A percentile compares a stretch with the other conserved stretches of the same genome.
These are phyloP conservation scores for Pinna nobilis DNA, from an alignment of 1,140 invertebrate genomes.

Conservation along the genomic window DNA sequence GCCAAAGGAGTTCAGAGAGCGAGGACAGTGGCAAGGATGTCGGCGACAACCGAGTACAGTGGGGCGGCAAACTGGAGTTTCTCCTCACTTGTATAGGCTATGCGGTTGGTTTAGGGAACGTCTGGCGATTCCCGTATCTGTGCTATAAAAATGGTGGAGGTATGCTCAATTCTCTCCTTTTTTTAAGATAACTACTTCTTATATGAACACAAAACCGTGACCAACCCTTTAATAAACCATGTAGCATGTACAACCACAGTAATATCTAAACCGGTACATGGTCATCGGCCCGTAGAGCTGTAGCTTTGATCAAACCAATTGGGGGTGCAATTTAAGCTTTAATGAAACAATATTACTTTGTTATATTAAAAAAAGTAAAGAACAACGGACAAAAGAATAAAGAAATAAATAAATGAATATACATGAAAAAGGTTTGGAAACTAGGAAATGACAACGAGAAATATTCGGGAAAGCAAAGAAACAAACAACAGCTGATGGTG, in stretches of 20 bases:
- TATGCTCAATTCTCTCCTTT: slow-evolving; percentile 27
- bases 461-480: not conserved
- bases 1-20: slow-evolving; percentile 7
- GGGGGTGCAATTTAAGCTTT: not conserved
- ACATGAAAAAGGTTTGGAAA: not conserved
- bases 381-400: not conserved
- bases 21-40: not conserved
- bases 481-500: not conserved
- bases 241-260: not conserved
- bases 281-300: no score
- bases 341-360: not conserved
- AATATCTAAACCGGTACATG: not conserved
- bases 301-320: no score
- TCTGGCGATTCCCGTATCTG: slow-evolving; percentile 93
- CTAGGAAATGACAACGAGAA: not conserved
- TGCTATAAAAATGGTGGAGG: slow-evolving; percentile 96
- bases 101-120: slow-evolving; percentile 44
- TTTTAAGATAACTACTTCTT: not conserved
- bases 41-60: slow-evolving; percentile 27
- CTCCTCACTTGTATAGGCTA: slow-evolving; percentile 69
- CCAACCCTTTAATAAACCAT: not conserved
- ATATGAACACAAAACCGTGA: not conserved
- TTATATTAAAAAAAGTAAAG: not conserved
- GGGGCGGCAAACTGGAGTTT: slow-evolving; percentile 51
- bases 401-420: not conserved